Base-by-base conservation (phyloP, 2,113 vertebrate species). In the Phalacrocorax carbo region DNA sequence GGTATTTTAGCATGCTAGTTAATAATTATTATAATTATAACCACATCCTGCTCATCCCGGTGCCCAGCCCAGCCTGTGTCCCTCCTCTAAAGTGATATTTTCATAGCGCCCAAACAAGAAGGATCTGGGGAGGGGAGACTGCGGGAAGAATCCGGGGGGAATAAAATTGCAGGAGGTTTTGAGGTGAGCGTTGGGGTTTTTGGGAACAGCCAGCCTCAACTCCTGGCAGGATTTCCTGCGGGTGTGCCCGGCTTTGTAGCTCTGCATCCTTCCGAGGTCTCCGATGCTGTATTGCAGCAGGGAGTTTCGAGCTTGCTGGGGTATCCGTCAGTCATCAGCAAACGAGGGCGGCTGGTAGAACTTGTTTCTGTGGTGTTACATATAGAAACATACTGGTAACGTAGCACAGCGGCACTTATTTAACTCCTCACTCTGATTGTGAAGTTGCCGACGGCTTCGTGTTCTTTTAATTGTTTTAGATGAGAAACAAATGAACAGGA, bases 261-360 rank as follows among this genome's bases (percentile, higher is more conserved):
- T 55, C 34, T 32, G 49, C 10, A 21, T n/a, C 30, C 30, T 42
- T 61, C 23, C 0, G 3, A 22, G 51, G 34, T 57, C 40, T 49
- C 16, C 0, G 7, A 9, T 2, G 20, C 48, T 0, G 1, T 15
- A n/a, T 57, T 1, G 0, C 27, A 11, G 49, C 1, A 1, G 8
- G 15, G 42, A 32, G 17, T 34, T 40, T 54, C 1, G 6, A 29
- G 32, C 20, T 72, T 11, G 10, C 23, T 9, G 42, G 42, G 61
- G 4, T 38, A 11, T 44, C 32, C 13, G 1, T 46, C 8, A 1
- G 32, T 10, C 13, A 12, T 61, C 12, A 8, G 48, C 9, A 6
- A 52, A 26, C 13, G 23, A 20, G 12, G 49, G 36, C 5, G 2
- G 32, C 32, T 7, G 34, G 36, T 10, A 22, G 65, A 21, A 54